A percentile compares a stretch with the other conserved stretches of the same genome.
phyloP scores from a whole-genome alignment of 2,888 invertebrate species.

The Amiota mariae region DNA sequence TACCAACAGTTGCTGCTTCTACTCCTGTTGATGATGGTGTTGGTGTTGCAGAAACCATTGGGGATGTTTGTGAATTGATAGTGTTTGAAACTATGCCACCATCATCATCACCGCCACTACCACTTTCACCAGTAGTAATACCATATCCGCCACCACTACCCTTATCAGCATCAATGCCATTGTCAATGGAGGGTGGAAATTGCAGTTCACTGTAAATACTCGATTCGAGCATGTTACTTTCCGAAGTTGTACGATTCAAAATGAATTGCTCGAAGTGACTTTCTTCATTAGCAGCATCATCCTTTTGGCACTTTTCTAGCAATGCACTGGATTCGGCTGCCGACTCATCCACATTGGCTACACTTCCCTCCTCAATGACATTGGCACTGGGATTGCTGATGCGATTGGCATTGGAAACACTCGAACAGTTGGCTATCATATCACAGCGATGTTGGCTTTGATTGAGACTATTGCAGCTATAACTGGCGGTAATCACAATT shows the following conservation, averaged over 20 bases:
- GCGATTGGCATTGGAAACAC: conserved; percentile 27
- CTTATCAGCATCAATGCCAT: conserved; percentile 31
- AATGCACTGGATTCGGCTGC: conserved; percentile 61
- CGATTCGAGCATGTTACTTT: conserved; percentile 69
- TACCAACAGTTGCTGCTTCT: background rate
- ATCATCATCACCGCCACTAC: conserved; percentile 45
- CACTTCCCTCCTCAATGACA: background rate
- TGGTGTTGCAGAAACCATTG: conserved; percentile 27
- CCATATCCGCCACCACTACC: conserved; percentile 31
- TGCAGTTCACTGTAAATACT: conserved; percentile 69
- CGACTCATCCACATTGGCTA: conserved; percentile 48
- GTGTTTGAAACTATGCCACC: conserved; percentile 25
- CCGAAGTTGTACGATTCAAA: conserved; percentile 67
- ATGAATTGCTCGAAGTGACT: conserved; percentile 61
- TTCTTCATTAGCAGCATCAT: conserved; percentile 36
- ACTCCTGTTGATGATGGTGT: conserved; percentile 24
- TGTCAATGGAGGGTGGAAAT: conserved; percentile 47
- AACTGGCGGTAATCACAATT: conserved; percentile 62
- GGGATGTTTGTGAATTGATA: background rate
- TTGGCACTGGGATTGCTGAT: conserved; percentile 24
- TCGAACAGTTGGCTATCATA: conserved; percentile 36
- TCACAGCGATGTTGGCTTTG: conserved; percentile 48
- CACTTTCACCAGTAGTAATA: conserved; percentile 36
- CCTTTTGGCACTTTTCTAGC: conserved; percentile 42
- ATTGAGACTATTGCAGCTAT: conserved; percentile 58